Base-by-base conservation (phyloP, 2,113 vertebrate species). In the Aegotheles bennettii region DNA sequence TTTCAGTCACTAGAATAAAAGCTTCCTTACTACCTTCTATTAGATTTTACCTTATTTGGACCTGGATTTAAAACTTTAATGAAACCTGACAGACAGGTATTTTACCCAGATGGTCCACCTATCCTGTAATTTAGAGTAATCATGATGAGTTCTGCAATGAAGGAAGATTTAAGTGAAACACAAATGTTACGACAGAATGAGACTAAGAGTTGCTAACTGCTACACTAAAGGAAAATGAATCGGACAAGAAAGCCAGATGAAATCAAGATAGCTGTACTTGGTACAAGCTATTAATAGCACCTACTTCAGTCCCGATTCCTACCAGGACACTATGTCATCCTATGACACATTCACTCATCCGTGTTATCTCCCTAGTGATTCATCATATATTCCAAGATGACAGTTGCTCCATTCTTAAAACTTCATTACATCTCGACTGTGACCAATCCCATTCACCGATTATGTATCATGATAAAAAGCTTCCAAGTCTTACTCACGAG, bases 401-500 rank as follows among this genome's bases (percentile, higher is more conserved):
- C 13, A 76, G 35, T 47, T 53, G 75, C 21, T 92, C 56, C 36
- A 4, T 71, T 78, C 70, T 87, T 63, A 51, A 43, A 63, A 47
- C 59, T 31, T n/a, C 38, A 26, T 64, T 68, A 70, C 19, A 74
- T 40, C 48, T 76, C 5, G 2, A 35, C 45, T 38, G 19, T 43
- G 73, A 91, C 17, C 74, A 74, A 31, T 38, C 26, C 31, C 35
- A 47, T 23, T n/a, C n/a, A 28, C 33, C 48, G 53, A 73, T 68
- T 23, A 38, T 0, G 0, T 15, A 24, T 9, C 0, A 3, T 35
- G 26, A 51, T 45, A 77, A 50, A 70, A 70, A 78, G 15, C 40
- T 65, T 75, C 40, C 61, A 48, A 36, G 36, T 12, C 8, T 82
- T 15, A 42, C 25, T 25, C 43, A 38, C 0, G 0, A 28, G 19